These are phyloP conservation scores for Drosophila anceps DNA, from an alignment of 2,888 invertebrate genomes.

Conservation along the genomic window DNA sequence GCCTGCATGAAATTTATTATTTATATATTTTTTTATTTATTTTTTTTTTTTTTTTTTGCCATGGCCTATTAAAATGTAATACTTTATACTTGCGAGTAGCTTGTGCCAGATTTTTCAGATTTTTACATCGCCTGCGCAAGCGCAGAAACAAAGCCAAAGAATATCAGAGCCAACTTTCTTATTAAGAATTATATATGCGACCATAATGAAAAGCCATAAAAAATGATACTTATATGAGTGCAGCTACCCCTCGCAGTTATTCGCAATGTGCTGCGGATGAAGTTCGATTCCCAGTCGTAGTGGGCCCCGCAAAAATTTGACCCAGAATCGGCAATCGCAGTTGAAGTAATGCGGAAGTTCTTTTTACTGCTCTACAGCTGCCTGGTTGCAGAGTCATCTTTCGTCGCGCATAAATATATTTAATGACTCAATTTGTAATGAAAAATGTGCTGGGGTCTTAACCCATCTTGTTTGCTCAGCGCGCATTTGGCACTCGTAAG, in stretches of 20 bases:
- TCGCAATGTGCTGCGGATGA: conserved; percentile 33
- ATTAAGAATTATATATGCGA: conserved; percentile 75
- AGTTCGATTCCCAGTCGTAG: conserved; percentile 7
- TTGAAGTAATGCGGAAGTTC: conserved; percentile 72
- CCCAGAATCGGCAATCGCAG: conserved; percentile 68
- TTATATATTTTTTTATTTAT: conserved; percentile 48
- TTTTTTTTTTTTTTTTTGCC: conserved; percentile 53
- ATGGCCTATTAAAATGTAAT: conserved; percentile 76
- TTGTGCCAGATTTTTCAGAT: conserved; percentile 60
- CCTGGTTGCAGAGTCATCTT: conserved; percentile 56
- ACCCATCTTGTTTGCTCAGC: conserved; percentile 53
- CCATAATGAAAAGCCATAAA: conserved; percentile 79
- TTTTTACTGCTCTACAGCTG: conserved; percentile 38
- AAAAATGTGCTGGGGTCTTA: conserved; percentile 59
- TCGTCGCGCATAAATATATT: conserved; percentile 83
- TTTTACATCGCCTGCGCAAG: conserved; percentile 11
- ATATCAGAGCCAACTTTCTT: conserved; percentile 68
- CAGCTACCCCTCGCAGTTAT: conserved; percentile 41
- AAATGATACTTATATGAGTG: conserved; percentile 75
- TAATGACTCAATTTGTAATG: conserved; percentile 83
- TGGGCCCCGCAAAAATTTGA: conserved; percentile 51
- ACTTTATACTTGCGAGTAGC: conserved; percentile 55
- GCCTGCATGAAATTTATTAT: conserved; percentile 40
- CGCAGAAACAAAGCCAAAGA: conserved; percentile 50
- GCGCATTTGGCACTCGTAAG: conserved; percentile 45